These are phyloP conservation scores for Pampusana beccarii DNA, from an alignment of 2,113 vertebrate genomes.

Conservation along the genomic window DNA sequence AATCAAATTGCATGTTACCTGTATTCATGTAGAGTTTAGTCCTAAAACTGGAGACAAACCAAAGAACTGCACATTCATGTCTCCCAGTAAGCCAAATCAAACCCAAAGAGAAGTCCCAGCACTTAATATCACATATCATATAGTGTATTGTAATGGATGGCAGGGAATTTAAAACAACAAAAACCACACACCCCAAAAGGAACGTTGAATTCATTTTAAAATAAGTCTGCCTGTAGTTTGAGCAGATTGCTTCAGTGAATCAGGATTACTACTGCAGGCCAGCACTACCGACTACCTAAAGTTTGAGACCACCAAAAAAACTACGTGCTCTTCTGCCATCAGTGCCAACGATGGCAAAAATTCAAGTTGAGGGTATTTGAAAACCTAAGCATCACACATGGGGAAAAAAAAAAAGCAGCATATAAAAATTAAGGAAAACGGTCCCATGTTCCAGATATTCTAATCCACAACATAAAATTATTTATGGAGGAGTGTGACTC, in stretches of 20 bases:
- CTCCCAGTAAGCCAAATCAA: neutral
- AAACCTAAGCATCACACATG: neutral
- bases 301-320: neutral
- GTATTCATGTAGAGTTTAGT: neutral
- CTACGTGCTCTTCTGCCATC: neutral
- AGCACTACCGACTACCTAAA: neutral
- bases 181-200: neutral
- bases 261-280: neutral
- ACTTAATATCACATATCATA: neutral
- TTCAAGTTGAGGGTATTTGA: neutral
- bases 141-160: neutral
- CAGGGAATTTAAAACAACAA: neutral
- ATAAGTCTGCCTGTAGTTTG: neutral
- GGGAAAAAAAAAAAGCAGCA: neutral
- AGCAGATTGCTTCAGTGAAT: neutral
- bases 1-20: neutral
- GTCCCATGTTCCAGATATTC: neutral
- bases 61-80: neutral
- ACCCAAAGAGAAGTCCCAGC: neutral
- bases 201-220: neutral
- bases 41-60: neutral
- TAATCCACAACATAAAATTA: constrained; percentile 29
- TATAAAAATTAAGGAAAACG: neutral
- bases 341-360: neutral
- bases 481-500: constrained; percentile 37